Conservation (phyloP, 1,140 invertebrate species). For the Chionoecetes opilio region DNA sequence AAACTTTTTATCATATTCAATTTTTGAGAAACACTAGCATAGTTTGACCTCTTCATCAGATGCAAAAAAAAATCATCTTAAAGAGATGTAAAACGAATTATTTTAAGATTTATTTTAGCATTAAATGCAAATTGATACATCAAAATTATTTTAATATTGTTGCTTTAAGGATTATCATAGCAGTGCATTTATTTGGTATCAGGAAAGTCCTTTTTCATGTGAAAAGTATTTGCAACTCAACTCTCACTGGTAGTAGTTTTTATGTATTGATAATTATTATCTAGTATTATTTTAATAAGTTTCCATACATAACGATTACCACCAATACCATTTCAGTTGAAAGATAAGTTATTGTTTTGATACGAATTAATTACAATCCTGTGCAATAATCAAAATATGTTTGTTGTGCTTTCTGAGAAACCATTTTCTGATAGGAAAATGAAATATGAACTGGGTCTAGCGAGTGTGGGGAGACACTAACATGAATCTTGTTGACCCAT, state of each 20-base stretch:
- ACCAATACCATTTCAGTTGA: background rate
- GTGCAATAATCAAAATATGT: conserved; percentile 78
- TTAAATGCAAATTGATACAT: conserved; percentile 58
- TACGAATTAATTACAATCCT: conserved; percentile 71
- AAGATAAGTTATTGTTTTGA: conserved; percentile 63
- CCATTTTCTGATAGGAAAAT: conserved; percentile 64
- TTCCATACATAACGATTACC: conserved; percentile 48
- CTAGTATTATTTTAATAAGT: conserved; percentile 1
- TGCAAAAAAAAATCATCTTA: conserved; percentile 61
- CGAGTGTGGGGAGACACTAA: conserved; percentile 62
- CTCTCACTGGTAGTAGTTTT: conserved; percentile 46
- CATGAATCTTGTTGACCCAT: conserved; percentile 34
- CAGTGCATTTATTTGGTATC: conserved; percentile 64
- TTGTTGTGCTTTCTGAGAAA: conserved; percentile 75
- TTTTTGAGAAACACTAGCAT: conserved; percentile 61
- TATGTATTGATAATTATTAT: background rate
- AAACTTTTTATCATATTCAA: conserved; percentile 57
- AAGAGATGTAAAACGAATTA: conserved; percentile 75
- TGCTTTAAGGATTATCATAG: conserved; percentile 69
- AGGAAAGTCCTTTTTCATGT: background rate
- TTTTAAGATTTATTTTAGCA: conserved; percentile 64
- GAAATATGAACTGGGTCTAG: conserved; percentile 67
- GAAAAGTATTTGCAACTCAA: conserved; percentile 44
- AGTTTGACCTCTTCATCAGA: conserved; percentile 72
- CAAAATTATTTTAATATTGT: conserved; percentile 60